Conservation (phyloP, 2,113 vertebrate species). For the Phyllostomus hastatus region DNA sequence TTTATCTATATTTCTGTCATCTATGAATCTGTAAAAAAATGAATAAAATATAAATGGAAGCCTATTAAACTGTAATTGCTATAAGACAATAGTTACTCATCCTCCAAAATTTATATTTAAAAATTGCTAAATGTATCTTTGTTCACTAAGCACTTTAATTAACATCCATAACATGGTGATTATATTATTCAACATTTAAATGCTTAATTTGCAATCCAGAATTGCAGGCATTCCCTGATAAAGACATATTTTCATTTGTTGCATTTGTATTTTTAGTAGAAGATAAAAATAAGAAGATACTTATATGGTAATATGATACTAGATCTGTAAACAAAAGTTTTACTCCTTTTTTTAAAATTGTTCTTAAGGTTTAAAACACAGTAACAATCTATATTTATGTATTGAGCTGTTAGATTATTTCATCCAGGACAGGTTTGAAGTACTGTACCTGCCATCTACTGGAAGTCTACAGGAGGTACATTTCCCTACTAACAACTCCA, state of each 20-base stretch:
- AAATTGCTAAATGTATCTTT: conserved; percentile 62
- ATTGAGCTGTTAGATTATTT: conserved; percentile 6
- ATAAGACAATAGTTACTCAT: conserved; percentile 68
- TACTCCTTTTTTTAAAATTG: conserved; percentile 20
- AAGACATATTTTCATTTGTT: conserved; percentile 77
- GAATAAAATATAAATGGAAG: conserved; percentile 62
- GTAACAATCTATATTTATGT: conserved; percentile 44
- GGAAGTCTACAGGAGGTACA: conserved; percentile 79
- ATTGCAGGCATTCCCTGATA: conserved; percentile 67
- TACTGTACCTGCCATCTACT: conserved; percentile 86
- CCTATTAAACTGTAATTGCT: conserved; percentile 66
- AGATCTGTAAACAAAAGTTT: conserved; percentile 66
- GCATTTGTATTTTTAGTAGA: conserved; percentile 62
- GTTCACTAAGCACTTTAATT: conserved; percentile 75
- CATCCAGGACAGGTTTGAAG: conserved; percentile 69
- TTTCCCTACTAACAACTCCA: conserved; percentile 39
- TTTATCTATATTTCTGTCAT: conserved; percentile 21
- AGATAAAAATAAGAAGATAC: conserved; percentile 64
- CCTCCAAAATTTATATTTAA: conserved; percentile 70
- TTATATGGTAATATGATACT: conserved; percentile 44
- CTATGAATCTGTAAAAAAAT: conserved; percentile 28
- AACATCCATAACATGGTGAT: conserved; percentile 73
- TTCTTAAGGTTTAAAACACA: conserved; percentile 44
- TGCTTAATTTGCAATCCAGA: conserved; percentile 75
- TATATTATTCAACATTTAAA: conserved; percentile 77